Evolutionary conservation across 2,888 invertebrate species (phyloP).

Genomic region (Rotaria socialis): DNA sequence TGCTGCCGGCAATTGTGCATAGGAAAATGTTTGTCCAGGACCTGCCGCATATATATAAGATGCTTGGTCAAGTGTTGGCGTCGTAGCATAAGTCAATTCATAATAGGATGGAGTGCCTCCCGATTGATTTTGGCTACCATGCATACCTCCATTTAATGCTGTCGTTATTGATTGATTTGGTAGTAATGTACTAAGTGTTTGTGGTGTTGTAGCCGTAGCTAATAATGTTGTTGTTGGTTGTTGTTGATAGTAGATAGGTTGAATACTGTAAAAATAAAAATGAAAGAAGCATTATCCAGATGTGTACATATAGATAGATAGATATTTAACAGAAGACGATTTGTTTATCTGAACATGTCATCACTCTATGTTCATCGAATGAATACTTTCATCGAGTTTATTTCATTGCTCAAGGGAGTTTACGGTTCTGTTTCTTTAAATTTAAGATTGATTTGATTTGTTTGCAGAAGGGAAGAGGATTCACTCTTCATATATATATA

Average conservation of each 20-base stretch:
- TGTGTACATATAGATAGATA: background rate
- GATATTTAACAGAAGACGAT: background rate
- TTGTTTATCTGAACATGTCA: constrained; percentile 19
- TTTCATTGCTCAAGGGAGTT: constrained; percentile 25
- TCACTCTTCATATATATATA: background rate
- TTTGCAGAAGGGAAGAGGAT: too few relatives aligned
- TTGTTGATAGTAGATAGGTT: constrained; percentile 37
- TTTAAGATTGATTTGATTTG: constrained; percentile 8
- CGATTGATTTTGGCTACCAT: background rate
- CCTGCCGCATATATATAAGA: background rate
- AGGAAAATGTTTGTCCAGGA: constrained; percentile 10
- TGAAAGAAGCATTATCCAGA: background rate
- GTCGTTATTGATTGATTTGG: background rate
- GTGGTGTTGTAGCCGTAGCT: background rate
- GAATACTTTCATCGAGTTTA: background rate
- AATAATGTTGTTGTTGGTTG: background rate
- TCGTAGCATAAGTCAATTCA: constrained; percentile 21
- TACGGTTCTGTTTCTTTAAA: background rate
- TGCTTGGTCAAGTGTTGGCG: background rate
- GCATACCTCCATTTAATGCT: background rate
- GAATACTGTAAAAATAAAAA: background rate
- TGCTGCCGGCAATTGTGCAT: constrained; percentile 14
- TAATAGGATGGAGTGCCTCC: background rate
- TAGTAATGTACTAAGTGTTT: background rate
- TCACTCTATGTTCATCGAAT: background rate